These are phyloP conservation scores for Battus philenor DNA, from an alignment of 1,140 invertebrate species.

Conservation along the genomic window DNA sequence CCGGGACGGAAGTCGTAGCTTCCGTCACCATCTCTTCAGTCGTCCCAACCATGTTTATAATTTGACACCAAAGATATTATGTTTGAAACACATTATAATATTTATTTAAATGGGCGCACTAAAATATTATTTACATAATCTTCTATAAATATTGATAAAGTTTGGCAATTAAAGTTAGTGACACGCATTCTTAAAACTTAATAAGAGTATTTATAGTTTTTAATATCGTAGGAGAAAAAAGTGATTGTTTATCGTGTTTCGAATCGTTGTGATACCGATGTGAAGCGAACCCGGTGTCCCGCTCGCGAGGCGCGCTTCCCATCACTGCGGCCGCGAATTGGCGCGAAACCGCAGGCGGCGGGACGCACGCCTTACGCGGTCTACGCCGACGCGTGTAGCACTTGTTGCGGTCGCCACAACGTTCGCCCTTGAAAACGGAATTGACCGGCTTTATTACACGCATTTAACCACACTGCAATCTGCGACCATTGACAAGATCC, in stretches of 20 bases:
- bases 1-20: constrained; percentile 35
- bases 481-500: no score
- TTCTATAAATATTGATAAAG: no score
- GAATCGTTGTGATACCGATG: background rate
- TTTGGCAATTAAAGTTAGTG: no score
- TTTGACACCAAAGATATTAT: constrained; percentile 12
- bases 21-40: constrained; percentile 34
- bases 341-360: constrained; percentile 47
- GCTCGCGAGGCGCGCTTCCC: constrained; percentile 50
- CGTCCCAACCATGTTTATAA: constrained; percentile 28
- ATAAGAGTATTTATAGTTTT: no score
- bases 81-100: constrained; percentile 14
- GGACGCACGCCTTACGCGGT: constrained; percentile 41
- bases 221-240: no score
- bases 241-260: constrained; percentile 19
- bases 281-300: constrained; percentile 37
- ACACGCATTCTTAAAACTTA: no score
- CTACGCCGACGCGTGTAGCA: constrained; percentile 41
- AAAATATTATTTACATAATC: background rate
- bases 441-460: constrained; percentile 16
- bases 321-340: constrained; percentile 56
- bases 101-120: constrained; percentile 1
- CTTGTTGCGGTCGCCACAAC: constrained; percentile 50
- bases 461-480: constrained; percentile 3
- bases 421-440: constrained; percentile 51